Evolutionary conservation across 2,888 invertebrate genomes (phyloP), one percentile per base, ranked within the genome.

Genomic region (Dynastes tityus): DNA sequence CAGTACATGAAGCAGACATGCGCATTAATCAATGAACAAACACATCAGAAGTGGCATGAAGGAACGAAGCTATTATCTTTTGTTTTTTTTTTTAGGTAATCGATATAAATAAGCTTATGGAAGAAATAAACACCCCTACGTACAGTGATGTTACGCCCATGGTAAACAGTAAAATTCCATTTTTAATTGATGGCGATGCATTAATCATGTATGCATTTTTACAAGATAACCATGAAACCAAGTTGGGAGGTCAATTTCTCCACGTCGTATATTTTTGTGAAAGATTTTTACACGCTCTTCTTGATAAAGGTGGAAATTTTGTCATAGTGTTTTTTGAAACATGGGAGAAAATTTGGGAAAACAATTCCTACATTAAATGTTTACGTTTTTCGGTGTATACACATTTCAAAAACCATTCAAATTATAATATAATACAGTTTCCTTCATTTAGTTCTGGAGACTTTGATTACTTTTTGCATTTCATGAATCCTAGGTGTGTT

Each of bases 181-280:
- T 77, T 58, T 61, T 79, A 68, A 79, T 79, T 27, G 79, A 79
- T 53, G 77, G 77, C 9, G 79, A 79, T 58, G 45, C 73, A 13
- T 58, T 79, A 5, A 68, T 79, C 67, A 32, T 77, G 51, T 65
- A 61, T 49, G 77, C 77, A 3, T 71, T 79, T 53, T 32, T 61
- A 40, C 79, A 77, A 74, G 63, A 77, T 11, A 77, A 71, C 63
- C 77, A 79, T 29, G 49, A 70, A 16, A 16, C 63, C 5, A 58
- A 11, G 8, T 58, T 77, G 29, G 79, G 79, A 37, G 76, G 76
- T 49, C 79, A 79, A 49, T 73, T 58, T 22, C 40, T 79, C 45
- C 79, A 79, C 49, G 61, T 77, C 22, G 65, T 74, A 13, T 79
- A 79, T 75, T 74, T 45, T 9, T 77, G 77, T 58, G 79, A 79